phyloP scores from a whole-genome alignment of 2,888 invertebrate genomes.

The Acanthosepion esculentum region DNA sequence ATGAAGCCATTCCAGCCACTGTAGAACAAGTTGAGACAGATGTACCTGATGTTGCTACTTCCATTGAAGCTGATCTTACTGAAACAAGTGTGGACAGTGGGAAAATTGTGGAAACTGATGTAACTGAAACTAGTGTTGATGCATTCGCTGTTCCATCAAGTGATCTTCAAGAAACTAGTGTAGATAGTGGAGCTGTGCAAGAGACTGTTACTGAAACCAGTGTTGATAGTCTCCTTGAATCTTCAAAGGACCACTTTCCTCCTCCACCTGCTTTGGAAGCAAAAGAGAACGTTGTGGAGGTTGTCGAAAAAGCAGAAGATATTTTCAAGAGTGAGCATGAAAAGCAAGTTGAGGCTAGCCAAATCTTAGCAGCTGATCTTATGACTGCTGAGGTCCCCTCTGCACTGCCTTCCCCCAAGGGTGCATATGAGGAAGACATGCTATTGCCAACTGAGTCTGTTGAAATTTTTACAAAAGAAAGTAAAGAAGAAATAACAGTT shows the following conservation, averaged over 20 bases:
- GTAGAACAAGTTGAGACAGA: neutral
- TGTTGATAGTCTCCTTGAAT: conserved; percentile 35
- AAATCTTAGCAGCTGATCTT: conserved; percentile 35
- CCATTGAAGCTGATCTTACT: neutral
- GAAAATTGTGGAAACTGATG: neutral
- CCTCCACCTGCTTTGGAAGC: conserved; percentile 36
- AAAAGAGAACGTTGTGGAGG: neutral
- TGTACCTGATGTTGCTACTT: conserved; percentile 21
- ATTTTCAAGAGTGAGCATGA: conserved; percentile 40
- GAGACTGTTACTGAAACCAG: conserved; percentile 38
- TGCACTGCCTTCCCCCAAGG: conserved; percentile 41
- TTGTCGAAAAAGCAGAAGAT: conserved; percentile 43
- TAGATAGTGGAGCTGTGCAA: conserved; percentile 33
- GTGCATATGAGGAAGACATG: conserved; percentile 42
- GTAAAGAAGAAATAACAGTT: neutral
- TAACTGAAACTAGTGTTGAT: conserved; percentile 42
- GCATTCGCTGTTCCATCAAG: neutral
- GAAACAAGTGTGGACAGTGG: conserved; percentile 44
- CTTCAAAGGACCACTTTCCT: neutral
- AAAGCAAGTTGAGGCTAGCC: neutral
- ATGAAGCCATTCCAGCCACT: neutral
- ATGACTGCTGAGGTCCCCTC: conserved; percentile 46
- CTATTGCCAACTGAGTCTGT: neutral
- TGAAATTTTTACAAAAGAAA: neutral
- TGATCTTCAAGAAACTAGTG: conserved; percentile 40